Percentiles rank a stretch among this genome's conserved stretches.
Evolutionary conservation across 1,140 invertebrate genomes (phyloP).

Genomic region (Aphidius ervi): DNA sequence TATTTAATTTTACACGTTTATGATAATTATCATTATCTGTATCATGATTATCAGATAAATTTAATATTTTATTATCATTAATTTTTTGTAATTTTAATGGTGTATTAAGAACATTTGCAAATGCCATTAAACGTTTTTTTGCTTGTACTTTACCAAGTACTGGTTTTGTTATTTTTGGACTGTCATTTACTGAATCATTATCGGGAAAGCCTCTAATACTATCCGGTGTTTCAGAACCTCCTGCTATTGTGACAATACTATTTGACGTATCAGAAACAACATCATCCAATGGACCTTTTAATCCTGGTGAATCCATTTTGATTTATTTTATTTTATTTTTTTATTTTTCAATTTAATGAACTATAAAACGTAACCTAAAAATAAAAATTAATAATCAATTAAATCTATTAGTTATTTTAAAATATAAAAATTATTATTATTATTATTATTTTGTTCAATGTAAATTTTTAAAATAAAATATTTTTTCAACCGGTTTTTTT

Average conservation of each 20-base stretch:
- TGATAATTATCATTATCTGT: background rate
- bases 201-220: conserved; percentile 12
- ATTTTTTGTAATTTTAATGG: conserved; percentile 16
- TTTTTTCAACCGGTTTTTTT: too few species aligned
- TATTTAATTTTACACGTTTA: background rate
- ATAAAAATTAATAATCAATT: too few species aligned
- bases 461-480: too few species aligned
- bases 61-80: conserved; percentile 9
- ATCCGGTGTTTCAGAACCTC: conserved; percentile 18
- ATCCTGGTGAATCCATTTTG: conserved; percentile 11
- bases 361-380: too few species aligned
- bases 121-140: conserved; percentile 51
- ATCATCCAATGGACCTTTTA: conserved; percentile 5
- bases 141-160: conserved; percentile 50
- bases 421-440: too few species aligned
- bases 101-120: conserved; percentile 34
- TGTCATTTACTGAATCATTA: conserved; percentile 14
- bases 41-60: background rate
- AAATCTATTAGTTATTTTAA: too few species aligned
- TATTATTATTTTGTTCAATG: too few species aligned
- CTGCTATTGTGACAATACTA: background rate
- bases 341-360: too few species aligned
- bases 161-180: conserved; percentile 41
- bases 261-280: background rate
- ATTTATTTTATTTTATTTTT: background rate